Percentiles rank a stretch among this genome's conserved stretches.
Evolutionary conservation across 2,888 invertebrate genomes (phyloP).

Genomic region (Rotaria magnacalcarata): DNA sequence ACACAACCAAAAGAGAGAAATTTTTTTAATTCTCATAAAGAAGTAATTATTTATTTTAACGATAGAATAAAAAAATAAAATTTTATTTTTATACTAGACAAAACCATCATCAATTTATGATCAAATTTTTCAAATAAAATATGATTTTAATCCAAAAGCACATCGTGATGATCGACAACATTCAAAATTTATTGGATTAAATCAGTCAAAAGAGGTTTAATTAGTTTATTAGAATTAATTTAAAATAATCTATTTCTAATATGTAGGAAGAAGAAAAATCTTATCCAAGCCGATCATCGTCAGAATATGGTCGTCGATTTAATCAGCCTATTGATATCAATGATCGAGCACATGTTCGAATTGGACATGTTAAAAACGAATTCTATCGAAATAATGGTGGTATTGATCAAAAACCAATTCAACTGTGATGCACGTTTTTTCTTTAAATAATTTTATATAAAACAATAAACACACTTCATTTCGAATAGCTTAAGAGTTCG

Average conservation of each 20-base stretch:
- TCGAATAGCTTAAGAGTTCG: neutral
- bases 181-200: conserved; percentile 55
- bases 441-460: neutral
- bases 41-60: neutral
- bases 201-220: conserved; percentile 38
- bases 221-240: no score
- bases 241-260: conserved; percentile 33
- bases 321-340: conserved; percentile 51
- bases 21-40: conserved; percentile 37
- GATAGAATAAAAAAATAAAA: neutral
- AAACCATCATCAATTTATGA: conserved; percentile 50
- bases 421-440: neutral
- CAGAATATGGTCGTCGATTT: conserved; percentile 55
- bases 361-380: conserved; percentile 54
- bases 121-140: conserved; percentile 52
- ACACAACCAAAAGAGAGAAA: conserved; percentile 38
- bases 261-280: conserved; percentile 54
- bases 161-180: conserved; percentile 58
- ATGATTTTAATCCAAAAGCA: conserved; percentile 55
- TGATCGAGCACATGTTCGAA: conserved; percentile 54
- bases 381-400: conserved; percentile 56
- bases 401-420: conserved; percentile 46
- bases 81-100: neutral
- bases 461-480: neutral
- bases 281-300: conserved; percentile 55